Evolutionary conservation across 1,140 invertebrate genomes (phyloP), one percentile per base, ranked within the genome.

Genomic region (Dolichoris vasculosae): DNA sequence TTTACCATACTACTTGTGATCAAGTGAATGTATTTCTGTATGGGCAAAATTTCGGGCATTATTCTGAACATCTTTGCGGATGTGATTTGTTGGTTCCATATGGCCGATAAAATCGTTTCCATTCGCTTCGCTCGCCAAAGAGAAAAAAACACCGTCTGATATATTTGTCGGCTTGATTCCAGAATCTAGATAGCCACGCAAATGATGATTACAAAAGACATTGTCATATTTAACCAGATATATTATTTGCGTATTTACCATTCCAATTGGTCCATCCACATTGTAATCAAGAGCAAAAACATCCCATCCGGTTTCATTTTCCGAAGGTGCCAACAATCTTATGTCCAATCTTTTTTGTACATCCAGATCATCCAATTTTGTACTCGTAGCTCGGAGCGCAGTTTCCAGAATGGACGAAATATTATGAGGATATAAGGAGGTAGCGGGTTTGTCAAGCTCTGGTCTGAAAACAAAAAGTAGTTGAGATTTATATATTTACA

Each of bases 111-210:
- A 73, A 97, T 96, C 90, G 97, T 97, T 92, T 99, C 98, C 95
- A 99, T 98, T 87, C 98, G 95, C 92, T 99, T 99, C 43, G 97
- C 96, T 89, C 97, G 95, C 98, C 98, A 99, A 75, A 99, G 94
- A 48, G 97, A 96, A 90, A 97, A 97, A 92, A 99, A 99, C 20
- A 99, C 95, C 82, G 96, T 95, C 88, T 97, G 95, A 94, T 99
- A 99, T 40, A 95, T 96, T 90, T 97, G 96, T 88, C 96, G 96
- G 67, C 97, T 96, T 23, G 96, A 96, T 84, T 98, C 97, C 89
- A 99, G 96, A 89, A 99, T 96, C 95, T 96, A 86, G 59, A 84
- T 69, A 81, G 82, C 13, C 71, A 67, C 23, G n/a, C 80, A 38
- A 67, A 79, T 26, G n/a, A n/a, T n/a, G 3, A 40, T 38, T 26